Evolutionary conservation across 1,140 invertebrate genomes (phyloP).

Genomic region (Heterodera schachtii): DNA sequence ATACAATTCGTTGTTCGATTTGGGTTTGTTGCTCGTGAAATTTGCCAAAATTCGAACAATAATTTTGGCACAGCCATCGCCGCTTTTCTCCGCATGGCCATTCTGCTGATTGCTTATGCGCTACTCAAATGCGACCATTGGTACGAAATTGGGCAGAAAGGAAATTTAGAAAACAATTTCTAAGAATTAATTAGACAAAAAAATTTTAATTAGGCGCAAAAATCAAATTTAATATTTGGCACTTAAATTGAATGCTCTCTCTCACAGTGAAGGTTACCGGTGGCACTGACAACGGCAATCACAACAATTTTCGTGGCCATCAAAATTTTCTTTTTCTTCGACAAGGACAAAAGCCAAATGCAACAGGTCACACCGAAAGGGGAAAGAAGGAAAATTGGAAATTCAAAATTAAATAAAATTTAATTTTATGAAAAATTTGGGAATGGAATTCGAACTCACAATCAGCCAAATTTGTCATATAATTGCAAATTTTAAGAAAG

Average conservation of each 20-base stretch:
- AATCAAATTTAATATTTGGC: neutral
- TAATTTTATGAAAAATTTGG: neutral
- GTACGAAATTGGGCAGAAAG: conserved; percentile 31
- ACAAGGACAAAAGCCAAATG: conserved; percentile 37
- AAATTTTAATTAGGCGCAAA: conserved; percentile 30
- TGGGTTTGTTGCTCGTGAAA: neutral
- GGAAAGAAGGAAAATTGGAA: neutral
- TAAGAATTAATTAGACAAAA: no score
- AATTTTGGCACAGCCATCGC: conserved; percentile 35
- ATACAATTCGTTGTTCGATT: conserved; percentile 48
- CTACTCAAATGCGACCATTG: conserved; percentile 44
- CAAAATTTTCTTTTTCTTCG: conserved; percentile 57
- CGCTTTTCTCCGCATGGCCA: conserved; percentile 42
- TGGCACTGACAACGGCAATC: conserved; percentile 44
- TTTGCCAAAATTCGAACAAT: neutral
- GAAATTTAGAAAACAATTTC: no score
- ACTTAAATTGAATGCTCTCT: conserved; percentile 18
- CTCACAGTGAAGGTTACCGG: conserved; percentile 28
- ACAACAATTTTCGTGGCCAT: conserved; percentile 53
- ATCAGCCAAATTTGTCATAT: no score
- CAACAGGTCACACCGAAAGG: neutral
- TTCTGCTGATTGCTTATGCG: conserved; percentile 45
- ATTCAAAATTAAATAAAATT: neutral
- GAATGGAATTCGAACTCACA: no score
- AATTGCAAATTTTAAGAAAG: no score